Evolutionary conservation across 2,888 invertebrate genomes (phyloP), one percentile per base, ranked within the genome.

Genomic region (Perithous albicinctus): DNA sequence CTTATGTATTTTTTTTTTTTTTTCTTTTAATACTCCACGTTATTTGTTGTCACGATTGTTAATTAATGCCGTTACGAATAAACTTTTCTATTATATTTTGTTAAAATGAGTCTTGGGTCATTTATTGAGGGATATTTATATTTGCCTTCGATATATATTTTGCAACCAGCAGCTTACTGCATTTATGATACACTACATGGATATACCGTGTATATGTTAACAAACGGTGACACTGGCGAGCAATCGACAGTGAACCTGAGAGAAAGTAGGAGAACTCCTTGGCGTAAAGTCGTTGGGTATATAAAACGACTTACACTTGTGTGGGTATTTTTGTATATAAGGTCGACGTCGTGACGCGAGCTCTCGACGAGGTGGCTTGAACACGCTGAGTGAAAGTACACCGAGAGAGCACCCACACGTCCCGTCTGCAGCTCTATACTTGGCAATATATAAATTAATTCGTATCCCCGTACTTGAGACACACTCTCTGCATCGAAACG

Each of bases 1-100:
- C 48, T 61, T 51, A 29, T 69, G 70, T 81, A 72, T 79, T 61
- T 66, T 75, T 64, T 80, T 74, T 85, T 69, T 66, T 81, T 67
- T 79, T 61, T 66, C 74, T 64, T 80, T 74, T 85, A 87, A 85
- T 87, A 87, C 86, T 81, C 61, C 82, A 86, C 73, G 85, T 87
- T 86, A 88, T 89, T 91, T 85, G 88, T 90, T 89, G 83, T 86
- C 82, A 84, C 74, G 85, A 89, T 91, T 92, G 92, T 92, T 92
- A 90, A 91, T 87, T 89, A 88, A 90, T 90, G 86, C 86, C 85
- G 88, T 90, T 90, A 87, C 85, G 84, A 92, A 92, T 92, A 92
- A 92, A 92, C 86, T 73, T 81, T 73, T 80, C 66, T 78, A 78
- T 76, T 82, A 78, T 76, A 74, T 80, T 69, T 67, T 79, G 26